Conservation (phyloP, 2,797 vertebrate genomes). For the Argentina silus region DNA sequence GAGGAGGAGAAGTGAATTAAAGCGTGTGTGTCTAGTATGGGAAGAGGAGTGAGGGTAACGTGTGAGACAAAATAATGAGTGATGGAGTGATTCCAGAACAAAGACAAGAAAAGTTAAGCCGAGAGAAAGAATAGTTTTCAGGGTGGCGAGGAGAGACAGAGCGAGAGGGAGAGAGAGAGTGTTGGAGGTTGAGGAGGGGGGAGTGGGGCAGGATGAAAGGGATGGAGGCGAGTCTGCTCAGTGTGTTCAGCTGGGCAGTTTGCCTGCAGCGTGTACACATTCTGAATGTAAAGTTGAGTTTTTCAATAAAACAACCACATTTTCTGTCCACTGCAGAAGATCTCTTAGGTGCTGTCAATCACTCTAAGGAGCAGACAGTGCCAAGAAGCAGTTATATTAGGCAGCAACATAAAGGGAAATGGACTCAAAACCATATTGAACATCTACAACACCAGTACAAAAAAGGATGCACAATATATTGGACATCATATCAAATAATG, state of each 20-base stretch:
- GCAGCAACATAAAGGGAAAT: neutral
- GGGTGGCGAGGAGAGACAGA: conserved; percentile 35
- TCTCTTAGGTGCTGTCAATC: conserved; percentile 36
- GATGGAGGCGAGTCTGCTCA: conserved; percentile 13
- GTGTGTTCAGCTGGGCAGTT: conserved; percentile 21
- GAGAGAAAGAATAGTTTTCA: neutral
- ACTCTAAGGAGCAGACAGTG: conserved; percentile 28
- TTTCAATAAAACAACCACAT: conserved; percentile 29
- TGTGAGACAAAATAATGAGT: conserved; percentile 27
- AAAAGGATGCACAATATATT: too few species aligned
- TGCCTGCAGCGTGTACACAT: conserved; percentile 30
- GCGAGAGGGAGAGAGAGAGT: conserved; percentile 2
- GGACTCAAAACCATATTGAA: neutral
- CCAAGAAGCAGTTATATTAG: conserved; percentile 9
- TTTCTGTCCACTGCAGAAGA: conserved; percentile 22
- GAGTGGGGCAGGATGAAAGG: neutral
- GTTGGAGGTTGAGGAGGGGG: neutral
- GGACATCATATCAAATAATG: too few species aligned
- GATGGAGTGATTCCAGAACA: neutral
- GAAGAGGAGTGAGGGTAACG: conserved; percentile 30
- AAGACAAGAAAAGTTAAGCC: conserved; percentile 5
- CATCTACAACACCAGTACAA: neutral
- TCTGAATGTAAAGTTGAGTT: conserved; percentile 36
- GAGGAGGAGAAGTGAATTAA: neutral
- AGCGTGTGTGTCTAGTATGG: neutral